Base-by-base conservation (phyloP, 2,113 vertebrate species). In the Xiphophorus maculatus region DNA sequence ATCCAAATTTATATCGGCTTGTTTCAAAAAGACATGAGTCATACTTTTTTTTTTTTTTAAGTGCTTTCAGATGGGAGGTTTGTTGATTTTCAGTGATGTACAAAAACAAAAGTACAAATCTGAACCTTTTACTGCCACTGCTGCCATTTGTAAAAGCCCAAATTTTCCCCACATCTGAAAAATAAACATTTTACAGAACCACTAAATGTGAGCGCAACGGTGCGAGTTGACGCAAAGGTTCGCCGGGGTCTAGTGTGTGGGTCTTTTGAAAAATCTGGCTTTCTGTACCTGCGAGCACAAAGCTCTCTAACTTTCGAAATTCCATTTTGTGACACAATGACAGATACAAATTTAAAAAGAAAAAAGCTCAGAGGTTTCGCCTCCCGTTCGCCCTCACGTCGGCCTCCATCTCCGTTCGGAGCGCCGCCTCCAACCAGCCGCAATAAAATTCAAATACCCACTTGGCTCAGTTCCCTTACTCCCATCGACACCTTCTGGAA, bases 271-370 rank as follows among this genome's bases (percentile, higher is more conserved):
- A 54, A 62, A 44, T 84, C 77, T 83, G 69, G 54, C 79, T 60
- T 67, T 74, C 69, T 81, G 51, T 80, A 76, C 69, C 81, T 85
- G 82, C 71, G 74, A 84, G 76, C 81, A 81, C 67, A 81, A 19
- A 60, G 51, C 78, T 85, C 66, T 77, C 70, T 69, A 77, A 79
- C 66, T 74, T 85, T 79, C 63, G 15, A 63, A 87, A 84, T 81
- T 86, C 82, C 65, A 77, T 83, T 85, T 77, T 30, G 44, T 82
- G 82, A 85, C 87, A 91, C 81, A 87, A 62, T 83, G 81, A 89
- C 85, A 83, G 61, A 81, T 81, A 71, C 81, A 77, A 77, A 33
- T 30, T 30, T 30, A 30, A 32, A 32, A 32, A 32, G 0, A 5
- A 5, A 4, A 35, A 37, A 37, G 35, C 44, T 63, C 79, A 58